Base-by-base conservation (phyloP, 1,140 invertebrate species). In the Samia ricini region DNA sequence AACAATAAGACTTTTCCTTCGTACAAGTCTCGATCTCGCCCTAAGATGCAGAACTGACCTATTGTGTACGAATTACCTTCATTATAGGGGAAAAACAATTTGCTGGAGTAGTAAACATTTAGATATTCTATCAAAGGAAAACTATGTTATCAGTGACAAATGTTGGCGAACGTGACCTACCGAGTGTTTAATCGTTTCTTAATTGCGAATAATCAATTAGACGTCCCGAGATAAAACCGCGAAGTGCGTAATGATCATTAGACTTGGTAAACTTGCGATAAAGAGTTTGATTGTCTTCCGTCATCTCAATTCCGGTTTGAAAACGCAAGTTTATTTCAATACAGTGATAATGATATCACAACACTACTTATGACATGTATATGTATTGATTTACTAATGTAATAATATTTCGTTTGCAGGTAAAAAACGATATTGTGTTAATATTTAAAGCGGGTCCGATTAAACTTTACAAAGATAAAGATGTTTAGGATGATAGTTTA, bases 181-280 rank as follows among this genome's bases (percentile, higher is more conserved):
- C 62, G 66, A 75, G 68, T 57, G 60, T 75, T 79, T 84, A 89
- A 89, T 88, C 72, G 85, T 73, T 88, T 88, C 74, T 89, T 89
- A 89, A 89, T 89, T 85, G 81, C 85, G 58, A 89, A 88, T 82
- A 81, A 65, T 72, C 68, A 68, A 89, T 85, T 89, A 81, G 74
- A 79, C 60, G 66, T 71, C 68, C 70, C 58, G 56, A 83, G 82
- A 86, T 86, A 84, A 84, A 74, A 81, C 65, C 64, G 70, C 71
- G 69, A 74, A 70, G 61, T 73, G 69, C 75, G 78, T 66, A 74
- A 73, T 56, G 42, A 63, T 73, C 70, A 74, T 77, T 83, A 82
- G 71, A 36, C 56, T 73, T 59, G 68, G 60, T 61, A 80, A 83
- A 76, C 72, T 81, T 74, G 72, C 76, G 79, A 87, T 81, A 83